Evolutionary conservation across 1,140 invertebrate genomes (phyloP), one percentile per base, ranked within the genome.

Genomic region (Bombus impatiens): DNA sequence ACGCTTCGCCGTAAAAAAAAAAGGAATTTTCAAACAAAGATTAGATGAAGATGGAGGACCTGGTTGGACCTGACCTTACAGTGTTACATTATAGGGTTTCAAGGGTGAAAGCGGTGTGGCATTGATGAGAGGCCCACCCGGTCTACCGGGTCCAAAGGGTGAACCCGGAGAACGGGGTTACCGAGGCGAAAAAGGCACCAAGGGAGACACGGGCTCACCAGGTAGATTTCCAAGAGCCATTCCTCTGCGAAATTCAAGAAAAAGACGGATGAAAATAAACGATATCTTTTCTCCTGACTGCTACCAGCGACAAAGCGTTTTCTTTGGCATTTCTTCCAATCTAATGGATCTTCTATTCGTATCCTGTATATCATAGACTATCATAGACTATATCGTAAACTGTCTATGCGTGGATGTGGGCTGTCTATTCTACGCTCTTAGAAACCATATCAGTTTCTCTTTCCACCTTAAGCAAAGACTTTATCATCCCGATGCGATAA

Each of bases 111-210:
- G 94, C 89, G 95, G 94, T 88, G 93, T 94, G 90, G 93, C 93
- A 86, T 93, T 95, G 84, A 91, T 94, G 86, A 94, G 95, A 87
- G 95, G 95, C 85, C 84, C 80, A 68, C 89, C 90, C 78, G 95
- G 95, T 75, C 92, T 93, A 78, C 94, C 94, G 84, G 96, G 95
- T 84, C 92, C 92, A 37, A 95, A 95, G 91, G 95, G 95, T 79
- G 95, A 96, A 87, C 93, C 91, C 82, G 96, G 96, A 44, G 95
- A 95, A 86, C 86, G 91, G 82, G 95, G 95, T 90, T 92, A 89
- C 68, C 86, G 91, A 86, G 95, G 95, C 88, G 95, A 95, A 81
- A 95, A 94, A 76, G 95, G 95, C 68, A 92, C 92, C 82, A 95
- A 89, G 89, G 95, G 95, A 87, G 94, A 95, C 68, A 87, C 91